Percentiles rank a stretch among this genome's conserved stretches.
These are phyloP conservation scores for Hedychridium roseum DNA, from an alignment of 2,888 invertebrate genomes.

Conservation along the genomic window DNA sequence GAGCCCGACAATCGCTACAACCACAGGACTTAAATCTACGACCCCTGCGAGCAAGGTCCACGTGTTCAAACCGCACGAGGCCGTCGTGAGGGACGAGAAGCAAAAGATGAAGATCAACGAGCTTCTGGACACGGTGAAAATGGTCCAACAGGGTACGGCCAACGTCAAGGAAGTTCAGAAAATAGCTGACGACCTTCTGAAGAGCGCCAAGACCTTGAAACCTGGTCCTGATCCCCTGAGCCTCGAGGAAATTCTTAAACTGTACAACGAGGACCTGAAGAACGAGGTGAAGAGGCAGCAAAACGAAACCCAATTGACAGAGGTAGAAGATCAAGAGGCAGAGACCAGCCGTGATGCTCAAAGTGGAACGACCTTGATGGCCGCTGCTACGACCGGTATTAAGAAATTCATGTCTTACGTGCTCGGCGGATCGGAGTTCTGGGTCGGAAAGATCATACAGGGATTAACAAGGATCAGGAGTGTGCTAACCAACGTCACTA, in stretches of 20 bases:
- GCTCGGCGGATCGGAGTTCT: slow-evolving; percentile 45
- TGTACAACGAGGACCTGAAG: slow-evolving; percentile 54
- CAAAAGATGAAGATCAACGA: slow-evolving; percentile 64
- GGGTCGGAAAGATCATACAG: slow-evolving; percentile 44
- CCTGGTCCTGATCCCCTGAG: slow-evolving; percentile 56
- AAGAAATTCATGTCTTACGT: slow-evolving; percentile 50
- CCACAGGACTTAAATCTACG: too few relatives aligned
- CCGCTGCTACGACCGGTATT: slow-evolving; percentile 49
- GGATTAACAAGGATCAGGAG: slow-evolving; percentile 44
- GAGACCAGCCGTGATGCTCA: slow-evolving; percentile 2
- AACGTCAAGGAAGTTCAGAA: slow-evolving; percentile 47
- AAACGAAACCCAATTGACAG: too few relatives aligned
- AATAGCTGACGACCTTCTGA: slow-evolving; percentile 48
- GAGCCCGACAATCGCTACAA: too few relatives aligned
- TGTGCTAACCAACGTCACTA: slow-evolving; percentile 40
- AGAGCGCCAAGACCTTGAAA: slow-evolving; percentile 47
- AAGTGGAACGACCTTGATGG: slow-evolving; percentile 5
- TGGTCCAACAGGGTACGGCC: slow-evolving; percentile 56
- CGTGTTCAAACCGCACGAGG: slow-evolving; percentile 61
- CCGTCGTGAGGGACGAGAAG: slow-evolving; percentile 55
- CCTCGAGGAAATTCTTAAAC: slow-evolving; percentile 54
- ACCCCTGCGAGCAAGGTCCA: slow-evolving; percentile 37
- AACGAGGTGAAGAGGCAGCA: slow-evolving; percentile 61
- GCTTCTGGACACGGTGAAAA: slow-evolving; percentile 56
- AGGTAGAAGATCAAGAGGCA: slow-evolving; percentile 9